phyloP scores from a whole-genome alignment of 2,888 invertebrate species.

The Noctua pronuba region DNA sequence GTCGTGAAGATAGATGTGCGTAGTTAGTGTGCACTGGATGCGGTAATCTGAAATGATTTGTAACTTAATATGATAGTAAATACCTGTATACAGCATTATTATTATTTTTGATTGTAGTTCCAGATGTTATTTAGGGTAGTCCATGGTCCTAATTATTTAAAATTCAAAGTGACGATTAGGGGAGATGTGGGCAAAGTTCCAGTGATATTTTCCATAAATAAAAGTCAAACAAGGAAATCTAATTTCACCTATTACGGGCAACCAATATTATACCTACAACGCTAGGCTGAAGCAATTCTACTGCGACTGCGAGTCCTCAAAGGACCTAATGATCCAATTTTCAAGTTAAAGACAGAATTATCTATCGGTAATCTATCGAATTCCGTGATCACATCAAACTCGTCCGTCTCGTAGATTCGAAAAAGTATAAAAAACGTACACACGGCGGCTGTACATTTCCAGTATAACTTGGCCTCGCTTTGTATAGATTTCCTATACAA shows the following conservation, averaged over 20 bases:
- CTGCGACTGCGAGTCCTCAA: not conserved
- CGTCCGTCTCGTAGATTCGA: not conserved
- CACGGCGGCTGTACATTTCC: too few relatives aligned
- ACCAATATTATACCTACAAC: too few relatives aligned
- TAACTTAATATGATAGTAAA: too few relatives aligned
- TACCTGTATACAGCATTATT: too few relatives aligned
- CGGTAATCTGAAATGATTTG: constrained; percentile 7
- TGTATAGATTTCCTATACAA: too few relatives aligned
- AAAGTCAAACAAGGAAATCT: too few relatives aligned
- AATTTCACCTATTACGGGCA: too few relatives aligned
- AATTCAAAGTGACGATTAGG: not conserved
- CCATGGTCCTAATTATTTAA: not conserved
- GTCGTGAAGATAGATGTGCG: constrained; percentile 58
- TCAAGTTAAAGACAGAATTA: not conserved
- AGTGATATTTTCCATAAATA: too few relatives aligned
- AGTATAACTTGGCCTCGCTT: too few relatives aligned
- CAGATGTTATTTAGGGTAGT: not conserved
- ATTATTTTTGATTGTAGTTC: too few relatives aligned
- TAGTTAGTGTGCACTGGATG: constrained; percentile 58
- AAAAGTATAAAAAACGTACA: too few relatives aligned
- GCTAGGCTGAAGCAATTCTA: not conserved
- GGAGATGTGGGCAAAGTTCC: not conserved
- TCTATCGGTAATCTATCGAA: not conserved
- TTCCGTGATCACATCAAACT: not conserved
- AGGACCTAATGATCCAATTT: not conserved